Base-by-base conservation (phyloP, 2,797 vertebrate species). In the Uromys caudimaculatus region DNA sequence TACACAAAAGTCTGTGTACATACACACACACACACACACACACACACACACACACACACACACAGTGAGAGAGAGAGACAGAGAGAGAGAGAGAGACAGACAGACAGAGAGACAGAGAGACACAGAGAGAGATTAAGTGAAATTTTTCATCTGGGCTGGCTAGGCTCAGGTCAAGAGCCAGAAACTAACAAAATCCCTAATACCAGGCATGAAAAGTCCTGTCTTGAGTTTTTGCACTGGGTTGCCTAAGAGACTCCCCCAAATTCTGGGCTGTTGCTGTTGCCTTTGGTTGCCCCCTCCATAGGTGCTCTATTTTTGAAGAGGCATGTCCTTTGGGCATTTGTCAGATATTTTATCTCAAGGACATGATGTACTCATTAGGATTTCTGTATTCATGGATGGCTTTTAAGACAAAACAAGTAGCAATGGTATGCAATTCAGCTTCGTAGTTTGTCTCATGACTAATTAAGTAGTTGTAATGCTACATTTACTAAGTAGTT, bases 321-420 rank as follows among this genome's bases (percentile, higher is more conserved):
- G 44, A 73, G 44, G 44, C 1, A 8, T 75, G 38, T 1, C 4
- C 38, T 11, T 73, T 73, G 38, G n/a, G 38, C 8, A 73, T 38
- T 89, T 44, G 17, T 85, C 8, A 62, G 44, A 38, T 64, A 90
- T 17, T 76, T 93, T 73, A 78, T 96, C 47, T 95, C 27, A 32
- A 93, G 41, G 32, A 64, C 16, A 9, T 89, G 14, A 44, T 77
- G 29, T 52, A 69, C 14, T 94, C 85, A 38, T 64, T 54, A 64
- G 71, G 38, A 82, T 24, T 54, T 94, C 64, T 91, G 79, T 24
- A 93, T 50, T 24, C 11, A 41, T 87, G 54, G 24, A 17, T 76
- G 32, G 6, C 32, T 77, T 86, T 94, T 71, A 91, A 86, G 35
- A 93, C 29, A 58, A 35, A 87, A 56, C 3, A 91, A 90, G 23